A percentile compares a stretch with the other conserved stretches of the same genome.
These are phyloP conservation scores for Uria aalge DNA, from an alignment of 2,113 vertebrate species.

Conservation along the genomic window DNA sequence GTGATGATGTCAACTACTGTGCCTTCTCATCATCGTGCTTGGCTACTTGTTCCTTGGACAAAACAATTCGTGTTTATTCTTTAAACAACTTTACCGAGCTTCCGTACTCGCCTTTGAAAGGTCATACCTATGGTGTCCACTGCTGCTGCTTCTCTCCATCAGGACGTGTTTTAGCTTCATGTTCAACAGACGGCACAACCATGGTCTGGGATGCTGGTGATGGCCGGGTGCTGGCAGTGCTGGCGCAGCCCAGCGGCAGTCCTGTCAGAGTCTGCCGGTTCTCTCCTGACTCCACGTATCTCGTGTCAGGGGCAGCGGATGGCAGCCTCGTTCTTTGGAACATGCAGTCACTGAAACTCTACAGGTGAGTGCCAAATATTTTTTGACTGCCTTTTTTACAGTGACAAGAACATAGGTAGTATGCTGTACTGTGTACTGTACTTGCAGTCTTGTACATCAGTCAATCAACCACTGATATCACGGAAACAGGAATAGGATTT, in stretches of 20 bases:
- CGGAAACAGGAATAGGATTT: fast-evolving
- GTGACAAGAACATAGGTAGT: fast-evolving
- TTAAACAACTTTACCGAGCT: constrained; percentile 79
- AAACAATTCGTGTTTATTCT: constrained; percentile 86
- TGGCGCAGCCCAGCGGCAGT: constrained; percentile 86
- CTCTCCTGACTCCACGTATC: constrained; percentile 72
- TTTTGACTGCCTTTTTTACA: background rate
- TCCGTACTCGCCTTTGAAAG: constrained; percentile 84
- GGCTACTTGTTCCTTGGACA: constrained; percentile 93
- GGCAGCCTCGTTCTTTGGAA: constrained; percentile 89
- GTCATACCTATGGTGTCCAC: constrained; percentile 90
- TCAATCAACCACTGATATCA: fast-evolving
- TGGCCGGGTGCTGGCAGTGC: constrained; percentile 77
- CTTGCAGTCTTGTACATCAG: background rate
- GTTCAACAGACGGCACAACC: constrained; percentile 90
- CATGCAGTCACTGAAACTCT: constrained; percentile 69
- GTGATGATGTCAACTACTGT: constrained; percentile 90
- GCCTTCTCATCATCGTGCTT: constrained; percentile 83
- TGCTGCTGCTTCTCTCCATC: constrained; percentile 92
- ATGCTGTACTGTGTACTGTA: too few species aligned
- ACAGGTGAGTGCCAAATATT: constrained; percentile 62
- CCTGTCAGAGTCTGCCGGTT: constrained; percentile 87
- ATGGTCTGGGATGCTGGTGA: constrained; percentile 79
- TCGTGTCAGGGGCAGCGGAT: constrained; percentile 88
- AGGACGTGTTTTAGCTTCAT: constrained; percentile 84